Evolutionary conservation across 2,888 invertebrate species (phyloP).

Genomic region (Aricia artaxerxes): DNA sequence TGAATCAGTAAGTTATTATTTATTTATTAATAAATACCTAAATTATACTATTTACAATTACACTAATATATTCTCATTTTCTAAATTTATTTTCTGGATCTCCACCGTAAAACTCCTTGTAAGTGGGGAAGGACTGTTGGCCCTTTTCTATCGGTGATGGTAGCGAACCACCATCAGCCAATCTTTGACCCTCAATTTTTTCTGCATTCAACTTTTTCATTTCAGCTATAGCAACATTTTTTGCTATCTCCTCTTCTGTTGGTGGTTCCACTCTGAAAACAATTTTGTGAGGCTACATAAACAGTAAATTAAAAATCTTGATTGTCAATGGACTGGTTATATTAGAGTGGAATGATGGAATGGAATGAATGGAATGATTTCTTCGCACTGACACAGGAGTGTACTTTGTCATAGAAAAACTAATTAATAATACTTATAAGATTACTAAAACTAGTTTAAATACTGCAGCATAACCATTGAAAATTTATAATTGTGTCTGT

Average conservation of each 20-base stretch:
- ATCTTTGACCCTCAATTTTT: slow-evolving; percentile 82
- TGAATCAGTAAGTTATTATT: neutral
- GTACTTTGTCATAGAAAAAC: too few relatives aligned
- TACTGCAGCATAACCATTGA: too few relatives aligned
- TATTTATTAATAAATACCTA: slow-evolving; percentile 11
- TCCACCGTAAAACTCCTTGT: slow-evolving; percentile 82
- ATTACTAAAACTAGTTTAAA: too few relatives aligned
- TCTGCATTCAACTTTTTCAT: slow-evolving; percentile 88
- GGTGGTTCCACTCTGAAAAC: slow-evolving; percentile 82
- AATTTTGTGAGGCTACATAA: neutral
- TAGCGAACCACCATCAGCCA: slow-evolving; percentile 68
- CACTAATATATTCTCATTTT: slow-evolving; percentile 37
- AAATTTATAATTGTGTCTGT: too few relatives aligned
- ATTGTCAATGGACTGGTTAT: neutral
- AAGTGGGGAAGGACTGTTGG: slow-evolving; percentile 73
- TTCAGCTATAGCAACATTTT: slow-evolving; percentile 85
- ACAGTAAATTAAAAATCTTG: neutral
- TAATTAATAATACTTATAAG: too few relatives aligned
- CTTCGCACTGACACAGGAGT: too few relatives aligned
- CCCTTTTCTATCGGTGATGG: slow-evolving; percentile 57
- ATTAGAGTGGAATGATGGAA: too few relatives aligned
- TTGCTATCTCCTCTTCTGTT: slow-evolving; percentile 85
- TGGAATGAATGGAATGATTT: too few relatives aligned
- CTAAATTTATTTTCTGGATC: slow-evolving; percentile 51
- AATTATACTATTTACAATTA: slow-evolving; percentile 29